Evolutionary conservation across 2,888 invertebrate genomes (phyloP), one percentile per base, ranked within the genome.

Genomic region (Cheilosia variabilis): DNA sequence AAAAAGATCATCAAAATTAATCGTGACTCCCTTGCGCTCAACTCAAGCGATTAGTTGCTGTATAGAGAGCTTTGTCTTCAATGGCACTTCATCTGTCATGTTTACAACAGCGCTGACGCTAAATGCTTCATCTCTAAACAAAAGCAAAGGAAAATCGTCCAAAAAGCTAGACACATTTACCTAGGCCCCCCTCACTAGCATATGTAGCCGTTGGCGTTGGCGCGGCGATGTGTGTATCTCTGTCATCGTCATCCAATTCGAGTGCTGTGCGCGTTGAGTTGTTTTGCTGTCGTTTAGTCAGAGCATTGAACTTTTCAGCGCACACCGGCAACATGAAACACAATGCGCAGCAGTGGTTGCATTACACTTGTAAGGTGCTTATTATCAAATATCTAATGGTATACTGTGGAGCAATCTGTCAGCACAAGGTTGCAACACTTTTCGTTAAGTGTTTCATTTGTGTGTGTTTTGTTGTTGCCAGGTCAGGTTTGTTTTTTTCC

Each of bases 331-430:
- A 79, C 78, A 73, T 78, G 65, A 83, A 83, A 83, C 72, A 73
- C 68, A 50, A 68, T 78, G 83, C 63, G 73, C 72, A 15, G 13
- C 50, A 13, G 22, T 78, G 83, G 79, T 83, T 83, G 78, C 73
- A 71, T 71, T 80, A 71, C 84, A 80, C 80, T 84, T 84, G 80
- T 84, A 76, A 65, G 68, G 45, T 80, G 84, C 71, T 75, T 80
- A 75, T 71, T 63, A 80, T 76, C 79, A 71, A 63, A 79, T 62
- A 52, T 52, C 52, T 50, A 52, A 55, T 43, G 17, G 41, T 31
- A 24, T 31, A n/a, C 58, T 43, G 58, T 77, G 71, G 41, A 55
- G 77, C 60, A 77, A 82, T 82, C 79, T 73, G 72, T 72, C 79
- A 72, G 37, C 73, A 66, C 57, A 60, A 65, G 41, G 62, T 62